Evolutionary conservation across 2,113 vertebrate genomes (phyloP).

Genomic region (Thunnus maccoyii): DNA sequence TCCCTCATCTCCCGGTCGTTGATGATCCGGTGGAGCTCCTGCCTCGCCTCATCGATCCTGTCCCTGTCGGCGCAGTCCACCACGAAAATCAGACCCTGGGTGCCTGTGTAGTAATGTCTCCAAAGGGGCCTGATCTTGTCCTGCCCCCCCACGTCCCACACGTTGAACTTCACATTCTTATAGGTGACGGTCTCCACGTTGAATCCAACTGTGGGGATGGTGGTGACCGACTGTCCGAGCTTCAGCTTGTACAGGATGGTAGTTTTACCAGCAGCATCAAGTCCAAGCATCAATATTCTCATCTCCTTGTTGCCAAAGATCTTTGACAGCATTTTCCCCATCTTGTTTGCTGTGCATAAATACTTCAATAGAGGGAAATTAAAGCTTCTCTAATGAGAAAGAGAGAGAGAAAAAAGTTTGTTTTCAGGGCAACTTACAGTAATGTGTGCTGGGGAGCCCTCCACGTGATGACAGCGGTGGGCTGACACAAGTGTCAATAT

Average conservation of each 20-base stretch:
- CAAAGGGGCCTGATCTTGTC: constrained; percentile 98
- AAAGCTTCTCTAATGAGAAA: constrained; percentile 37
- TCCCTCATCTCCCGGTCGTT: constrained; percentile 99
- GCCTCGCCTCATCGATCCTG: constrained; percentile 96
- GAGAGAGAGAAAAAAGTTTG: background rate
- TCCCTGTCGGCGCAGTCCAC: constrained; percentile 99
- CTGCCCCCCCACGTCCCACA: constrained; percentile 99
- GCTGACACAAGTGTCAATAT: constrained; percentile 58
- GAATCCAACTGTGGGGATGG: constrained; percentile 98
- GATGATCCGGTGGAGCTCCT: constrained; percentile 98
- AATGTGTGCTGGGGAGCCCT: constrained; percentile 24
- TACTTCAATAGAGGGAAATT: constrained; percentile 59
- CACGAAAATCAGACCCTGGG: constrained; percentile 98
- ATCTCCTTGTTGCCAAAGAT: constrained; percentile 99
- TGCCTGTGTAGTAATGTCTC: constrained; percentile 99
- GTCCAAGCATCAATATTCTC: constrained; percentile 99
- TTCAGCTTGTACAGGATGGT: constrained; percentile 99
- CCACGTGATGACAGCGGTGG: constrained; percentile 69
- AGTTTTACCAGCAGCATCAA: constrained; percentile 98
- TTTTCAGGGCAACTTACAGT: constrained; percentile 20
- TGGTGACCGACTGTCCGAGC: constrained; percentile 98
- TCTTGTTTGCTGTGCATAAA: constrained; percentile 87
- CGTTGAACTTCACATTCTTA: constrained; percentile 99
- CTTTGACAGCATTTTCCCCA: constrained; percentile 99
- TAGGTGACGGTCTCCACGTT: constrained; percentile 99